Evolutionary conservation across 2,113 vertebrate genomes (phyloP).

Genomic region (Smithornis capensis): DNA sequence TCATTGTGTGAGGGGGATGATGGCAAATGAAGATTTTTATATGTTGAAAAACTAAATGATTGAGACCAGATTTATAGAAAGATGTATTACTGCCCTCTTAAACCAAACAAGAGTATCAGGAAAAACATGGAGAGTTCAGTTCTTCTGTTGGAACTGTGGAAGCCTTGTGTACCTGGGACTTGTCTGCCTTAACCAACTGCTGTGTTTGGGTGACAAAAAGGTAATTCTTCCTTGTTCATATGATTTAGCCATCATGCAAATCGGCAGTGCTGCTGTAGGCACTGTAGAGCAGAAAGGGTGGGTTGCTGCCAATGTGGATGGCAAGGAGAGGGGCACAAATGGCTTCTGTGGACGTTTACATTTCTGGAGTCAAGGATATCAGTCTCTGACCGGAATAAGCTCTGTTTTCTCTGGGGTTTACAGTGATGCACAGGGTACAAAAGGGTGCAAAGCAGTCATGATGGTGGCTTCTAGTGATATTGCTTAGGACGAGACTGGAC

Average conservation of each 20-base stretch:
- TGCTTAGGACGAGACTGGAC: not conserved
- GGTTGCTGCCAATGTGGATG: rapidly evolving
- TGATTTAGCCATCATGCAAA: not conserved
- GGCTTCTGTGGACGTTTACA: not conserved
- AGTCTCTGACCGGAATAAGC: not conserved
- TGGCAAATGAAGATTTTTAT: not conserved
- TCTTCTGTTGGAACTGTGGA: not conserved
- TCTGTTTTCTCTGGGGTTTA: not conserved
- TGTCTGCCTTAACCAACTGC: not conserved
- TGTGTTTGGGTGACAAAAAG: not conserved
- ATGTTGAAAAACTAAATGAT: not conserved
- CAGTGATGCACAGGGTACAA: not conserved
- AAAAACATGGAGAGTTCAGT: not conserved
- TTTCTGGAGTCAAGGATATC: not conserved
- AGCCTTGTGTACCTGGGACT: not conserved
- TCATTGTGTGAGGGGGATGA: not conserved
- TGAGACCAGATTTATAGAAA: not conserved
- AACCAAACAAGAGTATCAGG: rapidly evolving
- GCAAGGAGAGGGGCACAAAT: not conserved
- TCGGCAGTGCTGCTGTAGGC: not conserved
- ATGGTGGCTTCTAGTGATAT: rapidly evolving
- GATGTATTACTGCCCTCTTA: not conserved
- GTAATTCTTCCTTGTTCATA: not conserved
- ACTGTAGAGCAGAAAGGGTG: not conserved
- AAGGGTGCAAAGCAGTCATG: not conserved